Conservation (phyloP, 2,888 invertebrate species). For the Temnothorax ravouxi region DNA sequence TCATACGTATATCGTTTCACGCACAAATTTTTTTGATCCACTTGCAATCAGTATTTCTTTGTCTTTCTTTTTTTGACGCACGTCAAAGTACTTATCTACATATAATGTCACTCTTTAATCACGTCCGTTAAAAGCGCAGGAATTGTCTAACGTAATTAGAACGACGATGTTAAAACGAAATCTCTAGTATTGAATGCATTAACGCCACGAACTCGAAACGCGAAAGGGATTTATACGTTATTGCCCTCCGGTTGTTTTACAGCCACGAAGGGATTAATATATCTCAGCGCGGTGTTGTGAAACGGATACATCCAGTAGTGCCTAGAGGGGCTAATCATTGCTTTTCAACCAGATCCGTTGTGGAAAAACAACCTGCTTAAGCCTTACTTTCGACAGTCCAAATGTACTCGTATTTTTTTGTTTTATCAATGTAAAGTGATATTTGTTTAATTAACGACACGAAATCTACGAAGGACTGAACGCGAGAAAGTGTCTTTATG, state of each 20-base stretch:
- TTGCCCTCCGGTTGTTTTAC: conserved; percentile 39
- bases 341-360: not conserved
- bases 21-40: not conserved
- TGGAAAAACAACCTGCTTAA: conserved; percentile 3
- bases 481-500: not conserved
- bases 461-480: not conserved
- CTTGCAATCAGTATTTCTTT: not conserved
- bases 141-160: not conserved
- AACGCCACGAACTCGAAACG: conserved; percentile 29
- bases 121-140: not conserved
- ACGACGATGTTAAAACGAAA: not conserved
- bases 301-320: conserved; percentile 36
- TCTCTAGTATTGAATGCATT: not conserved
- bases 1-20: not conserved
- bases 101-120: not conserved
- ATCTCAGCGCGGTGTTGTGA: conserved; percentile 31
- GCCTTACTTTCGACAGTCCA: not conserved
- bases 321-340: conserved; percentile 33
- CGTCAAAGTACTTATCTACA: not conserved
- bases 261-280: conserved; percentile 49
- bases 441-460: not conserved
- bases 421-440: not conserved
- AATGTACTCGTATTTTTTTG: not conserved
- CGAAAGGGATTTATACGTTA: conserved; percentile 32
- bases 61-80: not conserved